A percentile compares a stretch with the other conserved stretches of the same genome.
phyloP scores from a whole-genome alignment of 2,797 vertebrate genomes.

The Synanceia verrucosa region DNA sequence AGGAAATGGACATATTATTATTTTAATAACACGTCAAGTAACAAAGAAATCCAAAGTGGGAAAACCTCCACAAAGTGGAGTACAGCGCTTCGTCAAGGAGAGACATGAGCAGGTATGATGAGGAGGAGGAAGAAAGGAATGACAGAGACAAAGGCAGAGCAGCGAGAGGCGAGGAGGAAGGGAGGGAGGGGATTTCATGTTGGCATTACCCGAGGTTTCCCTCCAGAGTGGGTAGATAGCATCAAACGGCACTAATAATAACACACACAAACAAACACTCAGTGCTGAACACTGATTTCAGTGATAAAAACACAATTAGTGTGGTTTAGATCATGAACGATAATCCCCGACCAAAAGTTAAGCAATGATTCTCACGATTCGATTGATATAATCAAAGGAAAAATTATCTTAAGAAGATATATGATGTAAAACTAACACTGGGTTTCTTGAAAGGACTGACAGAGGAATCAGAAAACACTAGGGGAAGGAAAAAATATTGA shows the following conservation, averaged over 20 bases:
- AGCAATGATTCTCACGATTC: conserved; percentile 10
- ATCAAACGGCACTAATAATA: conserved; percentile 50
- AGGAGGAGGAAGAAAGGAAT: conserved; percentile 34
- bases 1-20: neutral
- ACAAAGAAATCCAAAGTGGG: conserved; percentile 19
- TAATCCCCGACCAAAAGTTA: neutral
- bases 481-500: too few species aligned
- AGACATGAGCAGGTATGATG: conserved; percentile 29
- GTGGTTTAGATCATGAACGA: conserved; percentile 23
- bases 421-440: neutral
- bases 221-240: conserved; percentile 53
- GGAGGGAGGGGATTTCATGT: conserved; percentile 34
- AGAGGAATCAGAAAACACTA: neutral
- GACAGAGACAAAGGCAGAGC: conserved; percentile 64
- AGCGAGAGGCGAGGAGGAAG: conserved; percentile 17
- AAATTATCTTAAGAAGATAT: neutral
- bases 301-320: conserved; percentile 18
- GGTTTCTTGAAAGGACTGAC: neutral
- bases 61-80: conserved; percentile 4
- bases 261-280: conserved; percentile 18
- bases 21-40: conserved; percentile 30
- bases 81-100: conserved; percentile 9
- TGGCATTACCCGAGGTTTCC: conserved; percentile 58
- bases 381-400: conserved; percentile 10
- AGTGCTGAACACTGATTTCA: conserved; percentile 19